phyloP scores from a whole-genome alignment of 2,797 vertebrate species.

The Nyctibius grandis region DNA sequence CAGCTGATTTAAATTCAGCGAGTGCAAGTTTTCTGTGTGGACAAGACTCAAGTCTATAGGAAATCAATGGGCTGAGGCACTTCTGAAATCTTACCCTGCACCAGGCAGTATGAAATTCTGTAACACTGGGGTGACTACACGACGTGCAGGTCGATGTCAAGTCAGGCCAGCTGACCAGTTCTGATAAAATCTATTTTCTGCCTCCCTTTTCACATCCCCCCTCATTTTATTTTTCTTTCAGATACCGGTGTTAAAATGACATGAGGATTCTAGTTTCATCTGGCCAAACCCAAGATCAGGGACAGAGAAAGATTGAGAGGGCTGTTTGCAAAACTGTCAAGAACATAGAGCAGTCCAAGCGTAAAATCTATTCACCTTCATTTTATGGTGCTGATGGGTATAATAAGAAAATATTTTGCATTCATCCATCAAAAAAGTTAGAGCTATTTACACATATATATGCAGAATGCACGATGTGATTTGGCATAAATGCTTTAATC shows the following conservation, averaged over 20 bases:
- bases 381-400: not conserved
- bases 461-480: not conserved
- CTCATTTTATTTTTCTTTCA: not conserved
- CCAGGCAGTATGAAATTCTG: not conserved
- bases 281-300: not conserved
- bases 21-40: not conserved
- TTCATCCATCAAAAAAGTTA: not conserved
- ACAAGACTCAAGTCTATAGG: not conserved
- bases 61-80: constrained; percentile 6
- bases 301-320: not conserved
- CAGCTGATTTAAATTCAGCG: constrained; percentile 29
- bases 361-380: constrained; percentile 47
- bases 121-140: not conserved
- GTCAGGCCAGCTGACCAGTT: not conserved
- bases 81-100: not conserved
- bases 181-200: not conserved
- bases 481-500: not conserved
- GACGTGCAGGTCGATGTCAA: not conserved
- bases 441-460: not conserved
- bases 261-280: not conserved
- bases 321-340: constrained; percentile 32
- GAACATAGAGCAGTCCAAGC: not conserved
- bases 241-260: not conserved
- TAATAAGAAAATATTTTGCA: constrained; percentile 35
- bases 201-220: not conserved